phyloP scores from a whole-genome alignment of 2,888 invertebrate genomes.

The Trichopria drosophilae region DNA sequence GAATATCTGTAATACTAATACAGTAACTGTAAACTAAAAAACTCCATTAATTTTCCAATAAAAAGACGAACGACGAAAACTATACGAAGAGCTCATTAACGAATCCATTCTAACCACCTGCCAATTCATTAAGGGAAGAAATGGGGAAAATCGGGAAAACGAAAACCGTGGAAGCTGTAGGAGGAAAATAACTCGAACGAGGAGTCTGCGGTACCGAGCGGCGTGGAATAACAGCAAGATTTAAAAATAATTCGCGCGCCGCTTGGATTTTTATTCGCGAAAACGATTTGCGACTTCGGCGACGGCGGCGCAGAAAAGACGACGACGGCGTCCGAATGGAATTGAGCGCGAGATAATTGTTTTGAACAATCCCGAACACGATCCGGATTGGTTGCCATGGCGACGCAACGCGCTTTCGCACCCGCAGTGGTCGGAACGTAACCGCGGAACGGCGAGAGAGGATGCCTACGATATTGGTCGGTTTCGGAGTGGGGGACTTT shows the following conservation, averaged over 20 bases:
- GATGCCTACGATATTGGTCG: constrained; percentile 23
- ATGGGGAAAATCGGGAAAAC: constrained; percentile 4
- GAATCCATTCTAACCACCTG: not conserved
- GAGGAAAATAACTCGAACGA: not conserved
- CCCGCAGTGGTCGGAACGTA: constrained; percentile 21
- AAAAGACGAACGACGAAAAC: not conserved
- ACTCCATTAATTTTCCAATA: too few relatives aligned
- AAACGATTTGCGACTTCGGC: constrained; percentile 47
- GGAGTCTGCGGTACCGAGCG: constrained; percentile 15
- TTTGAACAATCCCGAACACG: constrained; percentile 55
- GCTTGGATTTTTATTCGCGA: constrained; percentile 50
- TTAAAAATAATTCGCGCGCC: constrained; percentile 47
- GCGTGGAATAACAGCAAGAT: constrained; percentile 36
- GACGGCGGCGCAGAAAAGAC: constrained; percentile 31
- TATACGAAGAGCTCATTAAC: not conserved
- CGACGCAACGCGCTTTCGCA: constrained; percentile 44
- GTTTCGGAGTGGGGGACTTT: constrained; percentile 36
- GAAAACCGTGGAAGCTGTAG: not conserved
- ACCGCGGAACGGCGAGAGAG: constrained; percentile 19
- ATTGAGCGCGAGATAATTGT: constrained; percentile 58
- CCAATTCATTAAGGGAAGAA: not conserved
- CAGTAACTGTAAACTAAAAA: too few relatives aligned
- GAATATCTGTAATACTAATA: too few relatives aligned
- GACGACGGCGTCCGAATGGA: constrained; percentile 47
- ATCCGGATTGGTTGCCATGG: constrained; percentile 52